These are phyloP conservation scores for Betta splendens DNA, from an alignment of 2,797 vertebrate species.

Conservation along the genomic window DNA sequence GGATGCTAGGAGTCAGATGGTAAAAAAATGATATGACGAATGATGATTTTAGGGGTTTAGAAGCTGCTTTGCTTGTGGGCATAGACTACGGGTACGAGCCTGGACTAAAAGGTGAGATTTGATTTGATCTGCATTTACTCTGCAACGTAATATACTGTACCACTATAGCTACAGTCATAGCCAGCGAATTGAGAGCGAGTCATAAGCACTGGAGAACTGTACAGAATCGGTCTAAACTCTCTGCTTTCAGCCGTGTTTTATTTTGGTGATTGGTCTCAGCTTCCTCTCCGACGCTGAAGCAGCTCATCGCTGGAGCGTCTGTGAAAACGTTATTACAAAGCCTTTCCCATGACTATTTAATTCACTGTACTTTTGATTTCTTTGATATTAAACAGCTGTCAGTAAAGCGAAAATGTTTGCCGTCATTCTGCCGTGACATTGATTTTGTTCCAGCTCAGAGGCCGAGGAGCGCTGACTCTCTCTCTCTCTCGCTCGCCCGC, in stretches of 20 bases:
- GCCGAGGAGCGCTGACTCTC: constrained; percentile 37
- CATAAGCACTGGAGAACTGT: constrained; percentile 19
- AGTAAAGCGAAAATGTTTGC: constrained; percentile 45
- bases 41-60: constrained; percentile 63
- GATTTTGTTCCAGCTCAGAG: constrained; percentile 63
- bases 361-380: constrained; percentile 55
- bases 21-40: constrained; percentile 51
- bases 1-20: constrained; percentile 46
- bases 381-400: constrained; percentile 71
- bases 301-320: constrained; percentile 38
- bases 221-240: constrained; percentile 34
- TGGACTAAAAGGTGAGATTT: constrained; percentile 70
- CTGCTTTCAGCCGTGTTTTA: constrained; percentile 57
- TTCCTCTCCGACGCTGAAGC: constrained; percentile 19
- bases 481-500: too few species aligned
- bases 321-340: constrained; percentile 42
- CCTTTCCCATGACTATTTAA: constrained; percentile 49
- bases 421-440: constrained; percentile 47
- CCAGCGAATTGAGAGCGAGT: constrained; percentile 18
- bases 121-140: constrained; percentile 78
- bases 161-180: constrained; percentile 63
- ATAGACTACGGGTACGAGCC: constrained; percentile 32
- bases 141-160: constrained; percentile 36
- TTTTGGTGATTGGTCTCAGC: constrained; percentile 45
- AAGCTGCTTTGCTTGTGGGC: constrained; percentile 48